These are phyloP conservation scores for Thymelicus lineola DNA, from an alignment of 2,888 invertebrate species.

Conservation along the genomic window DNA sequence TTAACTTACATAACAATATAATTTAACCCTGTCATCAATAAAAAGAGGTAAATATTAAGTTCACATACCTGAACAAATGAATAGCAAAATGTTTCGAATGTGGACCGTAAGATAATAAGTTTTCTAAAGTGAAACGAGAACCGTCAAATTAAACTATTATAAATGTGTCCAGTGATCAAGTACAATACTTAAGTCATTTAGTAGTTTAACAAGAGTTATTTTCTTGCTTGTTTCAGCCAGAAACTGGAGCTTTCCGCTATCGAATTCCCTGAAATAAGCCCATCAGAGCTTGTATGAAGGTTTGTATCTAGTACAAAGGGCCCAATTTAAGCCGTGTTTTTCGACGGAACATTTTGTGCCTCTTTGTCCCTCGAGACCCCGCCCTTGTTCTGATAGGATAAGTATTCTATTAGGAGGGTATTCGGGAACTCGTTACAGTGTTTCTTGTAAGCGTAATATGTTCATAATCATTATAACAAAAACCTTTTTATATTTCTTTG, in stretches of 20 bases:
- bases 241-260: background rate
- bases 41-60: too few species aligned
- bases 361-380: background rate
- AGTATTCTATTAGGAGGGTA: constrained; percentile 22
- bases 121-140: too few species aligned
- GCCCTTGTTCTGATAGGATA: constrained; percentile 11
- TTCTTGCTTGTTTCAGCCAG: background rate
- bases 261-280: constrained; percentile 1
- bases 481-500: background rate
- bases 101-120: too few species aligned
- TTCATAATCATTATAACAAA: constrained; percentile 7
- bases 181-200: too few species aligned
- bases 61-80: too few species aligned
- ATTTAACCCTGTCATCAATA: too few species aligned
- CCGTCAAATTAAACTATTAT: too few species aligned
- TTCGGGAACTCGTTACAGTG: constrained; percentile 3
- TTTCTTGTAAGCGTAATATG: constrained; percentile 6
- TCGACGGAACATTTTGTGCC: background rate
- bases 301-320: constrained; percentile 11
- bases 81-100: too few species aligned
- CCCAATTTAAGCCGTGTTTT: constrained; percentile 8
- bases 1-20: too few species aligned
- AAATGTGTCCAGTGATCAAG: too few species aligned
- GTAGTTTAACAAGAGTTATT: too few species aligned
- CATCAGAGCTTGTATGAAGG: background rate